phyloP scores from a whole-genome alignment of 2,113 vertebrate species.

The Pachycephala philippinensis region DNA sequence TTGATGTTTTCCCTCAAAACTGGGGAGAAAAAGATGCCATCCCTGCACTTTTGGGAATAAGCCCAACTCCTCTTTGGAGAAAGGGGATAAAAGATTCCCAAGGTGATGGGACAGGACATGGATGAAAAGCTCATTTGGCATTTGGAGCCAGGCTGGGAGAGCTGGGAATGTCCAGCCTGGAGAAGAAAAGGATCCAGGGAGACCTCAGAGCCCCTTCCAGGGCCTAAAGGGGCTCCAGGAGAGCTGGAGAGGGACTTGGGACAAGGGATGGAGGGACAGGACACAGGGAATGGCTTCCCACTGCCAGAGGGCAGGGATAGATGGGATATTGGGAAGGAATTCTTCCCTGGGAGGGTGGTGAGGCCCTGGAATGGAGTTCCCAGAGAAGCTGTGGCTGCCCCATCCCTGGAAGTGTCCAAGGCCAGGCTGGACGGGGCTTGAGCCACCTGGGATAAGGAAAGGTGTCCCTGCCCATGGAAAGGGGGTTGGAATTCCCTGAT shows the following conservation, averaged over 20 bases:
- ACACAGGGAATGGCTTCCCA: not conserved
- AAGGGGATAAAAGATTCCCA: rapidly evolving
- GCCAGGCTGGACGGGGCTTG: rapidly evolving
- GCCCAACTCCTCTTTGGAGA: not conserved
- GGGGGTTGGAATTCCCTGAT: not conserved
- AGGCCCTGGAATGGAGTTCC: not conserved
- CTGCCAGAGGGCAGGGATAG: not conserved
- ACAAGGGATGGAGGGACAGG: not conserved
- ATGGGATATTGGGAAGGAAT: not conserved
- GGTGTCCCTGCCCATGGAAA: not conserved
- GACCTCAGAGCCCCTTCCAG: rapidly evolving
- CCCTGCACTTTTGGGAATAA: not conserved
- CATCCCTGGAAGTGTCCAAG: not conserved
- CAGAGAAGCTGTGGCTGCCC: not conserved
- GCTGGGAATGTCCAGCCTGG: not conserved
- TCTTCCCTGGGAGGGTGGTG: not conserved
- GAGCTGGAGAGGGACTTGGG: not conserved
- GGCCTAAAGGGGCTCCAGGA: not conserved
- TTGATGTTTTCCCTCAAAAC: not conserved
- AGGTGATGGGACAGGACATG: rapidly evolving
- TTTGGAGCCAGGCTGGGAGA: not conserved
- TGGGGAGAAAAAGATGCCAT: not conserved
- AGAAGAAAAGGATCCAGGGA: not conserved
- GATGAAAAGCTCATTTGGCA: not conserved
- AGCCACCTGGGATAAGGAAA: not conserved